Conservation (phyloP, 2,888 invertebrate species). For the Spisula solida region DNA sequence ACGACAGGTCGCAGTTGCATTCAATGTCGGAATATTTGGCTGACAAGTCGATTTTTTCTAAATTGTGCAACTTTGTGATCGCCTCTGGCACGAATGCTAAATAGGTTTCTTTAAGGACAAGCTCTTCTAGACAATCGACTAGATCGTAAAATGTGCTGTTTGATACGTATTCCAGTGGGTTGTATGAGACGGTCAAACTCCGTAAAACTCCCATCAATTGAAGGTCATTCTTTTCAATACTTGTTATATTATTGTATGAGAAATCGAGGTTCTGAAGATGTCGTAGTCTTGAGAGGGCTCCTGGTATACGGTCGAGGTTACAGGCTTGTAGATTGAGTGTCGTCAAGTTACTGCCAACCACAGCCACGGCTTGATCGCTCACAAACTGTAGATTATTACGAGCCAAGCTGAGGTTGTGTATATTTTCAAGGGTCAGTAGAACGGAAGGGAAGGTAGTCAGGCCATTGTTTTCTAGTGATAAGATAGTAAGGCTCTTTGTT, state of each 20-base stretch:
- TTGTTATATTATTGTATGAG: conserved; percentile 70
- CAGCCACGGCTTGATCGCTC: conserved; percentile 67
- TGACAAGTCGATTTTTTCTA: conserved; percentile 47
- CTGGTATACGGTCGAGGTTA: conserved; percentile 72
- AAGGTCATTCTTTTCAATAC: conserved; percentile 73
- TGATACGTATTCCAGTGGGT: conserved; percentile 71
- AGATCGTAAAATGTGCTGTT: conserved; percentile 67
- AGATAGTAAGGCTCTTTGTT: conserved; percentile 39
- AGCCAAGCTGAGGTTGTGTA: conserved; percentile 68
- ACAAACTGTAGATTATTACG: conserved; percentile 71
- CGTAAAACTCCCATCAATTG: conserved; percentile 49
- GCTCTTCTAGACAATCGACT: conserved; percentile 27
- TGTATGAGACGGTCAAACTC: conserved; percentile 60
- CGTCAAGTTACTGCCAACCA: conserved; percentile 60
- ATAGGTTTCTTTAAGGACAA: conserved; percentile 57
- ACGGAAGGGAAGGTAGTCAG: conserved; percentile 70
- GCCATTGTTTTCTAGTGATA: conserved; percentile 70
- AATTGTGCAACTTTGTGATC: conserved; percentile 54
- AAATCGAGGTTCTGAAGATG: conserved; percentile 64
- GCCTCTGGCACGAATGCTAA: conserved; percentile 69
- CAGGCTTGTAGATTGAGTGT: conserved; percentile 67
- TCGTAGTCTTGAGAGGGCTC: conserved; percentile 63
- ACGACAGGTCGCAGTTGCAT: conserved; percentile 69
- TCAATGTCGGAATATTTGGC: conserved; percentile 48
- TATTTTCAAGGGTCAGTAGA: conserved; percentile 56